These are phyloP conservation scores for Pristionchus japonicus DNA, from an alignment of 2,888 invertebrate species.

Conservation along the genomic window DNA sequence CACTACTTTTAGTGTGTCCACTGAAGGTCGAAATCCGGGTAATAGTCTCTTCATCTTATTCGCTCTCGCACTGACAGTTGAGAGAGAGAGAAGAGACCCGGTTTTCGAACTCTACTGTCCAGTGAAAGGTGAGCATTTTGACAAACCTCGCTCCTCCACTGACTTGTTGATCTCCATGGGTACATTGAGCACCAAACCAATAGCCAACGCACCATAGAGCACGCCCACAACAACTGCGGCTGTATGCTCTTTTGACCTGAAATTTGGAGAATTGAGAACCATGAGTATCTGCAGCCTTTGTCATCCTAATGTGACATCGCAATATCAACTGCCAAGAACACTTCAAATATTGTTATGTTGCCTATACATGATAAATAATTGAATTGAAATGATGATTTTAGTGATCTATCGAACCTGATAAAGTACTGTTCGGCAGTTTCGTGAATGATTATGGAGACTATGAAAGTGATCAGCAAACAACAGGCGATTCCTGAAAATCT, in stretches of 20 bases:
- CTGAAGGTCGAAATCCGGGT: neutral
- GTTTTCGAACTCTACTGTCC: too few relatives aligned
- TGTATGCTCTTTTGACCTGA: neutral
- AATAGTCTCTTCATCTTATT: neutral
- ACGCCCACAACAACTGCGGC: neutral
- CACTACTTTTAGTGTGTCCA: too few relatives aligned
- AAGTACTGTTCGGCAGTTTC: neutral
- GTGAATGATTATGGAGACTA: neutral
- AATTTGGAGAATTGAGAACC: neutral
- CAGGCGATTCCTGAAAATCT: neutral
- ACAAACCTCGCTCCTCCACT: neutral
- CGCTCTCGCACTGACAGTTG: neutral
- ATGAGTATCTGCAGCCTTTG: too few relatives aligned
- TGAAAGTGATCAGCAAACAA: neutral
- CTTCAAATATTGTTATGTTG: too few relatives aligned
- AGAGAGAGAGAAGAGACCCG: too few relatives aligned
- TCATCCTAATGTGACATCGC: too few relatives aligned
- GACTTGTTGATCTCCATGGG: neutral
- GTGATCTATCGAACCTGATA: neutral
- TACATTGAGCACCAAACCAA: neutral
- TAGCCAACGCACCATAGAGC: neutral
- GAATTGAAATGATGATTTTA: too few relatives aligned
- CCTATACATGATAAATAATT: too few relatives aligned
- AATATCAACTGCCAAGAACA: too few relatives aligned
- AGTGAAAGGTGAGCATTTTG: neutral